Base-by-base conservation (phyloP, 2,113 vertebrate genomes). In the Malurus alboscapulatus region DNA sequence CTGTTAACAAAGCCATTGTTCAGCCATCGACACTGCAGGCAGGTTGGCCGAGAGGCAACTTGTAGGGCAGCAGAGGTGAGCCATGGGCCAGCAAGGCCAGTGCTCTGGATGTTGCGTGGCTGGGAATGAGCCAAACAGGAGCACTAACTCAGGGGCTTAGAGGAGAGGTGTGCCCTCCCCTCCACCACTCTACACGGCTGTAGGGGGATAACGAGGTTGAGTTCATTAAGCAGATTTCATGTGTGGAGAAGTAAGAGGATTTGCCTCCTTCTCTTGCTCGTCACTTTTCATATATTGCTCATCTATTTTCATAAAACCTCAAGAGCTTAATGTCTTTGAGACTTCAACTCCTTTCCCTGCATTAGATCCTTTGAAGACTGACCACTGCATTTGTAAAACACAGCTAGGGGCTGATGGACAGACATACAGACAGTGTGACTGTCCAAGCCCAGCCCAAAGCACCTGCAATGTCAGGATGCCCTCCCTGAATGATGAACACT, bases 31-130 rank as follows among this genome's bases (percentile, higher is more conserved):
- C 36, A 36, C 51, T 11, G 21, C 12, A 15, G 2, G 2, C 1
- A 4, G 22, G 29, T 5, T 61, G 50, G 57, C 34, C 2, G 2
- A 48, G 53, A 79, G n/a, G 36, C 5, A 6, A 27, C 0, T 1
- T 7, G 18, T 2, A 30, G 24, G n/a, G 24, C 50, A 65, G 32
- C 0, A 7, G 50, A 65, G 14, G 30, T 27, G 65, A 81, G 47
- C 1, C 7, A 77, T 0, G 42, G 72, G 45, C 26, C 68, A 65
- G 17, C 14, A 42, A 63, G 40, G 4, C 29, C 55, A 50, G 29
- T 34, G 58, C 32, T 67, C 30, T n/a, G 45, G 54, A 32, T 34
- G 50, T 13, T 65, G 32, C 32, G 26, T 34, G 24, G 36, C 38
- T 57, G 65, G n/a, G 27, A 86, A 29, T 14, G 48, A 71, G 27